Evolutionary conservation across 2,888 invertebrate genomes (phyloP), one percentile per base, ranked within the genome.

Genomic region (Hydrotaea diabolus): DNA sequence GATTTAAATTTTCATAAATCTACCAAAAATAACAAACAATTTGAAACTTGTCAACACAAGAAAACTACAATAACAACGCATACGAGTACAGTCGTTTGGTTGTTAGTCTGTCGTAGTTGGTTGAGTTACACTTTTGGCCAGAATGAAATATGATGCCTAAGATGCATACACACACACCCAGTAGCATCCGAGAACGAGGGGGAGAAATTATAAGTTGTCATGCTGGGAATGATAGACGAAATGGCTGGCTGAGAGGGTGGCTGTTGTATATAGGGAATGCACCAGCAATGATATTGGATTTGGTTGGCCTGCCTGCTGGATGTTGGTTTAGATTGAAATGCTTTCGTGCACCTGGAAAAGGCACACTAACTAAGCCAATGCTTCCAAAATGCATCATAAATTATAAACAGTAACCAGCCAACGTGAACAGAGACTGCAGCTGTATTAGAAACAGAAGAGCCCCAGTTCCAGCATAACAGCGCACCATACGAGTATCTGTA

Each of bases 331-430:
- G 13, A 49, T 2, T 49, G 49, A 4, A n/a, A 49, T 49, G n/a
- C 49, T 49, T 49, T 15, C 49, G n/a, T 49, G 49, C 49, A 49
- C 49, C 49, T 49, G 49, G 5, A 49, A 49, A 49, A 49, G n/a
- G 15, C 0, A 49, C 8, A 49, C 49, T 49, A 49, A n/a, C n/a
- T 49, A 49, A 49, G 49, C 49, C 49, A 49, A 49, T 49, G 49
- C 49, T 49, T 15, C 49, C 49, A 49, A 49, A 49, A 49, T n/a
- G 49, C 49, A 49, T 49, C 49, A 49, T 49, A 49, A 49, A 49
- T 49, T n/a, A 49, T 49, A 2, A 15, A n/a, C 49, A 49, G 11
- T 43, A 43, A 1, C 43, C 43, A 43, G 43, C 13, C 43, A 43
- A 7, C 31, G 31, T 31, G 7, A 31, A 39, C 39, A 4, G 39